phyloP scores from a whole-genome alignment of 1,140 invertebrate species.

The Holotrichia oblita region DNA sequence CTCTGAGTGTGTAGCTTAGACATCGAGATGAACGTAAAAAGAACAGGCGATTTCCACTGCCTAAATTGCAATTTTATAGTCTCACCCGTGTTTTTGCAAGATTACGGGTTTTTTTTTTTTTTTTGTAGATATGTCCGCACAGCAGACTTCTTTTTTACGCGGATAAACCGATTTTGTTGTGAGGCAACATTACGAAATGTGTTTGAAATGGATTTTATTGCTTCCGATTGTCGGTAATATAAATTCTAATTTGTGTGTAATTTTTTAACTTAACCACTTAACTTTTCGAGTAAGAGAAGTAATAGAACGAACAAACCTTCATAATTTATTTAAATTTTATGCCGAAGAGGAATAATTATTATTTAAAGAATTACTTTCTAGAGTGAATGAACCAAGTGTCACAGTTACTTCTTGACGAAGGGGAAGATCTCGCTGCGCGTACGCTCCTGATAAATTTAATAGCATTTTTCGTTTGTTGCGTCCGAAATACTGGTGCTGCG shows the following conservation, averaged over 20 bases:
- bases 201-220: no score
- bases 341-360: no score
- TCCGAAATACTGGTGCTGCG: background rate
- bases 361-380: no score
- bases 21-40: constrained; percentile 29
- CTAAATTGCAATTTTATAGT: constrained; percentile 36
- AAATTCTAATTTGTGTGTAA: no score
- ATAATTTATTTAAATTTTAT: no score
- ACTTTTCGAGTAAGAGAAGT: no score
- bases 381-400: no score
- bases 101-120: constrained; percentile 29
- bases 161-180: no score
- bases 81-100: background rate
- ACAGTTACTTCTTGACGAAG: background rate
- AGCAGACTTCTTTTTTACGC: background rate
- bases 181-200: no score
- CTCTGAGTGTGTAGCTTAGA: constrained; percentile 23
- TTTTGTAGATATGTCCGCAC: background rate
- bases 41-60: constrained; percentile 16
- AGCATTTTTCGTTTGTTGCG: constrained; percentile 21
- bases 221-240: no score
- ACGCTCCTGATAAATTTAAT: constrained; percentile 26
- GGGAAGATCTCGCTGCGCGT: background rate
- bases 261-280: no score
- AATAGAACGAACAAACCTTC: no score